These are phyloP conservation scores for Spinibarbus caldwelli DNA, from an alignment of 2,797 vertebrate genomes.

Conservation along the genomic window DNA sequence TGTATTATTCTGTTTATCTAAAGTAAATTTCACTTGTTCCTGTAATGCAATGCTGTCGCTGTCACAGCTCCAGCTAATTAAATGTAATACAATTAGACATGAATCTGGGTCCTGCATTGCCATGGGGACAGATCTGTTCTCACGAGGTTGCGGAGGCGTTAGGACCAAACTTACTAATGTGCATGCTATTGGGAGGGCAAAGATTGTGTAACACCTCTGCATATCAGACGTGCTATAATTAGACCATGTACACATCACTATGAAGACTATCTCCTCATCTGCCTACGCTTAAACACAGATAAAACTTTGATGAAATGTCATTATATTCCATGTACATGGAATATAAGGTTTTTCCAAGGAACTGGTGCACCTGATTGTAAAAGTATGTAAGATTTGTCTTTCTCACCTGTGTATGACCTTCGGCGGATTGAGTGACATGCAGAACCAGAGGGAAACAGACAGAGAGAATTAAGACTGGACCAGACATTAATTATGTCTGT, in stretches of 20 bases:
- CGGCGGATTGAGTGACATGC: not conserved
- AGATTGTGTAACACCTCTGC: constrained; percentile 32
- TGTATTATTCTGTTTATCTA: not conserved
- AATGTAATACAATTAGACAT: constrained; percentile 11
- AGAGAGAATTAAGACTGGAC: constrained; percentile 21
- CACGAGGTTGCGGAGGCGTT: constrained; percentile 1
- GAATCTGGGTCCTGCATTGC: constrained; percentile 22
- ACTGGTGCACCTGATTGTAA: not conserved
- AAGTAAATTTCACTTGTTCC: constrained; percentile 13
- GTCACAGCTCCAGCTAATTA: constrained; percentile 6
- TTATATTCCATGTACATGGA: not conserved
- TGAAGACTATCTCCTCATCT: constrained; percentile 17
- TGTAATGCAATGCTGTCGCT: constrained; percentile 8
- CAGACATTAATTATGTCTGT: not conserved
- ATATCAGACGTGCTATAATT: constrained; percentile 37
- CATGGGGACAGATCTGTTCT: constrained; percentile 33
- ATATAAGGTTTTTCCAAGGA: not conserved
- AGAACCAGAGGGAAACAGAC: constrained; percentile 11
- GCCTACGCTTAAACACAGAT: constrained; percentile 23
- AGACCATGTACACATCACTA: not conserved
- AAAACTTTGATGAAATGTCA: constrained; percentile 24
- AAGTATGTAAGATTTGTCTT: not conserved
- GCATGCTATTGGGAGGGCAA: not conserved
- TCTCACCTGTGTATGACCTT: not conserved
- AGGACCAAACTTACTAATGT: not conserved